A percentile compares a stretch with the other conserved stretches of the same genome.
Conservation (phyloP, 2,113 vertebrate species). For the Gasterosteus aculeatus region DNA sequence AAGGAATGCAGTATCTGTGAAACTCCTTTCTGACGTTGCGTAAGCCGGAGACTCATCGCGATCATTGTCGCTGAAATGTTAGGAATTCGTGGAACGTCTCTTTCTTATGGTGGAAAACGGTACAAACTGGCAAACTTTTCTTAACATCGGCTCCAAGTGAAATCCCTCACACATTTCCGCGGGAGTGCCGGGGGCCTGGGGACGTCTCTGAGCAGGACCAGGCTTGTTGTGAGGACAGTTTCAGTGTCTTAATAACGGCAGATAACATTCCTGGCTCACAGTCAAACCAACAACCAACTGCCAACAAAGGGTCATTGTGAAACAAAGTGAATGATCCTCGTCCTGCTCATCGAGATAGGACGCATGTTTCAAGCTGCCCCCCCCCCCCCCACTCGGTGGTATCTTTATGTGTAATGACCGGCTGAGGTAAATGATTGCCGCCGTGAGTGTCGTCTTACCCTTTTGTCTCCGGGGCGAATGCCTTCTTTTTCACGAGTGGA, state of each 20-base stretch:
- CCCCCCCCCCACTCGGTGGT: neutral
- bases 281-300: too few relatives aligned
- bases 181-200: neutral
- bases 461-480: slow-evolving; percentile 43
- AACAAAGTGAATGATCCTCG: neutral
- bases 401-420: slow-evolving; percentile 18
- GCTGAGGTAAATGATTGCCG: slow-evolving; percentile 55
- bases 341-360: slow-evolving; percentile 22
- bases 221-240: slow-evolving; percentile 15
- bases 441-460: slow-evolving; percentile 51
- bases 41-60: neutral
- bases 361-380: neutral
- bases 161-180: too few relatives aligned
- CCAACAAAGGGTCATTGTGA: slow-evolving; percentile 12
- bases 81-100: slow-evolving; percentile 47
- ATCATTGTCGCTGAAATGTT: neutral
- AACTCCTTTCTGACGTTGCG: slow-evolving; percentile 27
- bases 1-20: slow-evolving; percentile 47
- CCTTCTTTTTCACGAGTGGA: slow-evolving; percentile 12
- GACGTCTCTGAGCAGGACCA: neutral
- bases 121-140: too few relatives aligned
- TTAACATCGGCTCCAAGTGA: neutral
- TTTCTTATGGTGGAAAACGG: neutral
- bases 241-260: neutral
- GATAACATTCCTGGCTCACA: neutral